A percentile compares a stretch with the other conserved stretches of the same genome.
These are phyloP conservation scores for Laothoe populi DNA, from an alignment of 2,888 invertebrate species.

Conservation along the genomic window DNA sequence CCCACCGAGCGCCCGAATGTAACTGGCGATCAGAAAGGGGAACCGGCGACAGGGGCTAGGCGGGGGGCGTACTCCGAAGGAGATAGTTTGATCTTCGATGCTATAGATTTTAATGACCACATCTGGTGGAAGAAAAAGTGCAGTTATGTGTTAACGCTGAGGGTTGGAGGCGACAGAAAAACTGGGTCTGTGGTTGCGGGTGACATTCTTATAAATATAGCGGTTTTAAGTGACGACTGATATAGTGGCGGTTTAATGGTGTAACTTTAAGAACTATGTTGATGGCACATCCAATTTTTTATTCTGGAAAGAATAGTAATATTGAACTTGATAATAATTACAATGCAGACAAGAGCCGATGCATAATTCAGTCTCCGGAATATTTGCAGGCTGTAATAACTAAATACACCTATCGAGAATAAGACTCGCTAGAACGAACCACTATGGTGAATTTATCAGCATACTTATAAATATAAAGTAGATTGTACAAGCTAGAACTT, in stretches of 20 bases:
- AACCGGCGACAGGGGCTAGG: conserved; percentile 61
- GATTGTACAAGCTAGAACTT: too few relatives aligned
- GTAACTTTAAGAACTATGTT: not conserved
- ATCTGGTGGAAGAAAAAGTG: conserved; percentile 82
- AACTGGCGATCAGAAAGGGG: conserved; percentile 64
- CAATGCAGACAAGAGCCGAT: too few relatives aligned
- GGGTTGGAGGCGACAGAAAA: conserved; percentile 80
- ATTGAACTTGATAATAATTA: too few relatives aligned
- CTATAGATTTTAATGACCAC: conserved; percentile 82
- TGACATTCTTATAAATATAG: conserved; percentile 78
- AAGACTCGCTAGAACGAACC: too few relatives aligned
- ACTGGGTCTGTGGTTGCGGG: conserved; percentile 70
- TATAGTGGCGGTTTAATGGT: conserved; percentile 6
- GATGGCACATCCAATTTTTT: not conserved
- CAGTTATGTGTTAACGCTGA: conserved; percentile 83
- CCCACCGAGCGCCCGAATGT: conserved; percentile 63
- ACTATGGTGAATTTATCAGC: too few relatives aligned
- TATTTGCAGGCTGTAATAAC: too few relatives aligned
- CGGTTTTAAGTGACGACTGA: conserved; percentile 26
- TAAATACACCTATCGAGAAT: too few relatives aligned
- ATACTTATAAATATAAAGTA: too few relatives aligned
- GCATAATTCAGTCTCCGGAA: too few relatives aligned
- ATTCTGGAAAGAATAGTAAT: not conserved
- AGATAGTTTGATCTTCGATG: conserved; percentile 84
- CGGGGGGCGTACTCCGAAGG: conserved; percentile 67